Percentiles rank a stretch among this genome's conserved stretches.
phyloP scores from a whole-genome alignment of 2,888 invertebrate species.

The Microctonus brassicae region DNA sequence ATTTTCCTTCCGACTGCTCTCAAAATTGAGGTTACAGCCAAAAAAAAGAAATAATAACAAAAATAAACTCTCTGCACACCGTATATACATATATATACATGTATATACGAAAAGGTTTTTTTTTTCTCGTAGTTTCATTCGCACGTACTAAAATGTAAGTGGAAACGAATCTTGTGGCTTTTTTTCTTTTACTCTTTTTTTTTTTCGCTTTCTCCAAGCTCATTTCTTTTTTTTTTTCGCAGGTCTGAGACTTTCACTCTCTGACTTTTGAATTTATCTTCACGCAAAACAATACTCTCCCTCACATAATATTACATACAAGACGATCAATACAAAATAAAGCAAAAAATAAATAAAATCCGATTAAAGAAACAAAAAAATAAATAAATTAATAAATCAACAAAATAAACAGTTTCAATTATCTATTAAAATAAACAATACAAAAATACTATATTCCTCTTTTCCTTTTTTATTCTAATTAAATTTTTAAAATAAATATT shows the following conservation, averaged over 20 bases:
- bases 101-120: neutral
- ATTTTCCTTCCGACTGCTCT: neutral
- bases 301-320: neutral
- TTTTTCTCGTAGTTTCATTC: slow-evolving; percentile 27
- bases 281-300: neutral
- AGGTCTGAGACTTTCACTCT: neutral
- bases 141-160: slow-evolving; percentile 26
- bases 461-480: neutral
- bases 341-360: neutral
- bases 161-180: slow-evolving; percentile 15
- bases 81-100: no score
- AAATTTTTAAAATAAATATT: neutral
- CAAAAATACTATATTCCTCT: no score
- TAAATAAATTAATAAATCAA: no score
- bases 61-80: neutral
- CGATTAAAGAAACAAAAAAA: no score
- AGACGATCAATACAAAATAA: neutral
- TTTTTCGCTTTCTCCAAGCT: neutral
- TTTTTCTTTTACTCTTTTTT: neutral
- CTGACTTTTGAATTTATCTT: neutral
- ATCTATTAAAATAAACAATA: no score
- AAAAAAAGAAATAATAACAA: neutral
- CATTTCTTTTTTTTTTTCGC: neutral
- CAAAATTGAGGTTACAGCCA: neutral
- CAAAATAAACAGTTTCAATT: no score